A percentile compares a stretch with the other conserved stretches of the same genome.
Evolutionary conservation across 2,797 vertebrate species (phyloP).

Genomic region (Xenopus petersii): DNA sequence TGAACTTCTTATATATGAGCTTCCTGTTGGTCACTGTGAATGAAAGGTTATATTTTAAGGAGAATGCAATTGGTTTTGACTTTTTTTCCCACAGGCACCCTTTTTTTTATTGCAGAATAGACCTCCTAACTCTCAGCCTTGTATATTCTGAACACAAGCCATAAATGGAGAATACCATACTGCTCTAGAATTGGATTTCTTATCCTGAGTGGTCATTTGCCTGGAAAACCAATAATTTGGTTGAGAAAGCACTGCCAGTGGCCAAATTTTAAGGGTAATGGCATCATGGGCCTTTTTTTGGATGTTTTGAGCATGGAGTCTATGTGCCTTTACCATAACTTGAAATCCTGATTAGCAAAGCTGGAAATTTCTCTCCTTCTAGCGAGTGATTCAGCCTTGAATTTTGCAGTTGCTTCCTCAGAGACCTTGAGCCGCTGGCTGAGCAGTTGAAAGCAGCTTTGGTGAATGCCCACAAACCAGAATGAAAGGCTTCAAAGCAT

Average conservation of each 20-base stretch:
- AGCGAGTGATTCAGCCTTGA: slow-evolving; percentile 33
- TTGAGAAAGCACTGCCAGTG: slow-evolving; percentile 28
- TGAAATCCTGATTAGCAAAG: slow-evolving; percentile 43
- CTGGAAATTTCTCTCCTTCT: slow-evolving; percentile 1
- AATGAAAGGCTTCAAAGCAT: slow-evolving; percentile 50
- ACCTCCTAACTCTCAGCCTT: neutral
- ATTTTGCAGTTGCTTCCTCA: slow-evolving; percentile 39
- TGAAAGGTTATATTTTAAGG: too few species aligned
- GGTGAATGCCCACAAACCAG: slow-evolving; percentile 28
- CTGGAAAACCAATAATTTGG: slow-evolving; percentile 30
- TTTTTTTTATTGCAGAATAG: too few species aligned
- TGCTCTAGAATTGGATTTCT: slow-evolving; percentile 5
- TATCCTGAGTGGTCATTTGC: neutral
- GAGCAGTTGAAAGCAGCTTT: slow-evolving; percentile 22
- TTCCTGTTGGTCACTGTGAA: too few species aligned
- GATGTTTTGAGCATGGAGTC: too few species aligned
- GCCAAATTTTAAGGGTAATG: slow-evolving; percentile 7
- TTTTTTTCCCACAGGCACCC: too few species aligned
- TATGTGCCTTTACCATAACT: neutral
- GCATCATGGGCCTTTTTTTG: too few species aligned
- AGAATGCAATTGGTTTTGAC: too few species aligned
- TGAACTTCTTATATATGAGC: too few species aligned
- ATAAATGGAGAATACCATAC: neutral
- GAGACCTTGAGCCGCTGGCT: slow-evolving; percentile 26
- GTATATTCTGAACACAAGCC: neutral